Evolutionary conservation across 2,113 vertebrate genomes (phyloP), one percentile per base, ranked within the genome.

Genomic region (Rhea pennata): DNA sequence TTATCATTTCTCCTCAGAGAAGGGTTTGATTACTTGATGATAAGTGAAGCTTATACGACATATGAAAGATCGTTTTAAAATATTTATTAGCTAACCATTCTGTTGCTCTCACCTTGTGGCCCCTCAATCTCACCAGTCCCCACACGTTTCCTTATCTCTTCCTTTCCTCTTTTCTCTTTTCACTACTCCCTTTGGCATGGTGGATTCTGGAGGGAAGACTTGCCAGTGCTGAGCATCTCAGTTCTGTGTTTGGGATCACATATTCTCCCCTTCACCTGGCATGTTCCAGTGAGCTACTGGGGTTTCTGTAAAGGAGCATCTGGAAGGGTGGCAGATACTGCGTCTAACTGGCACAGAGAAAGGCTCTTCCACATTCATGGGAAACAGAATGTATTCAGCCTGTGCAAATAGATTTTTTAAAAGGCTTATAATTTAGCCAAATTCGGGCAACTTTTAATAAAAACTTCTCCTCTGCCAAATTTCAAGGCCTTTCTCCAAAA

Each of bases 401-500:
- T 59, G 3, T 87, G 93, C 53, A 85, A 87, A 61, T 71, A 54
- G 23, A 24, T 62, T 76, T 91, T 95, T 92, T 66, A 36, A 65
- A 80, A 72, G 50, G 29, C 24, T 90, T 84, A 50, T 74, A 90
- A 64, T n/a, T 90, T 81, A 59, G 44, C 59, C 67, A 92, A 62
- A 93, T 87, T 10, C 59, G 64, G 84, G 54, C 66, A 94, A 48
- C 46, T 93, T 87, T 61, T 95, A 93, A 33, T 87, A 80, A 89
- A 95, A 96, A 82, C 71, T 50, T 94, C 12, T 58, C 44, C 31
- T 36, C 46, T 95, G 91, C 94, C 91, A 96, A 74, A 87, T 87
- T 79, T 93, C 54, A 85, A 70, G 58, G 73, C 54, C 17, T 93
- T 91, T 82, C 89, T 96, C 58, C 89, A 94, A 92, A 96, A 85